phyloP scores from a whole-genome alignment of 2,888 invertebrate genomes.

The Augochlorella aurata region DNA sequence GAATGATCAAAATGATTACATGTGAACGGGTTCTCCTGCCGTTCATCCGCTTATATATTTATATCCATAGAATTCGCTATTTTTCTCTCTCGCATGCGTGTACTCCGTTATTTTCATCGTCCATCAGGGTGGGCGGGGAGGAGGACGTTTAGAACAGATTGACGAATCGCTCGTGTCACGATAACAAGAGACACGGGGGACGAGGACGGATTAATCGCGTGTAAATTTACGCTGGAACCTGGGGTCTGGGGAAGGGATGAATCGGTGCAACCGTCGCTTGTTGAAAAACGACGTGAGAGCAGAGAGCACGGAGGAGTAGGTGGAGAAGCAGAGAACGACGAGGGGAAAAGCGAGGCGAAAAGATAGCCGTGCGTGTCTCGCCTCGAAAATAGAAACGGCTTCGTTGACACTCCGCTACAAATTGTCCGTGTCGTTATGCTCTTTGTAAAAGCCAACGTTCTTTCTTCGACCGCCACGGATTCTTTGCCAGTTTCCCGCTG shows the following conservation, averaged over 20 bases:
- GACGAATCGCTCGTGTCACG: conserved; percentile 33
- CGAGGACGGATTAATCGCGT: conserved; percentile 54
- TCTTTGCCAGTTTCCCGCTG: conserved; percentile 15
- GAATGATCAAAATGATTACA: no score
- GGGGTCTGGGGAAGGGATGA: neutral
- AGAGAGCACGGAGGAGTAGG: conserved; percentile 43
- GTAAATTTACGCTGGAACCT: conserved; percentile 42
- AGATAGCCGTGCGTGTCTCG: conserved; percentile 62
- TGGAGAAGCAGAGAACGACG: conserved; percentile 42
- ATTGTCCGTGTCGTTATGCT: conserved; percentile 80
- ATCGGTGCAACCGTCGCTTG: conserved; percentile 46
- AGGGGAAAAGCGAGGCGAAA: conserved; percentile 54
- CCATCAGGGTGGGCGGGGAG: neutral
- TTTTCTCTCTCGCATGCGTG: no score
- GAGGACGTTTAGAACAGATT: conserved; percentile 21
- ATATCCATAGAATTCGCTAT: no score
- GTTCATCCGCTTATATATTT: no score
- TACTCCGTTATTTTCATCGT: conserved; percentile 27
- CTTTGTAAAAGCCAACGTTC: conserved; percentile 58
- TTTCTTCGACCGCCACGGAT: conserved; percentile 29
- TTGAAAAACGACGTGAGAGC: conserved; percentile 41
- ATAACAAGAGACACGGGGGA: conserved; percentile 45
- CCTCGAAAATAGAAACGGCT: conserved; percentile 80
- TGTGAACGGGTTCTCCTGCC: no score
- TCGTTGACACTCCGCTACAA: conserved; percentile 80